phyloP scores from a whole-genome alignment of 1,140 invertebrate genomes.

The Monochamus saltuarius region DNA sequence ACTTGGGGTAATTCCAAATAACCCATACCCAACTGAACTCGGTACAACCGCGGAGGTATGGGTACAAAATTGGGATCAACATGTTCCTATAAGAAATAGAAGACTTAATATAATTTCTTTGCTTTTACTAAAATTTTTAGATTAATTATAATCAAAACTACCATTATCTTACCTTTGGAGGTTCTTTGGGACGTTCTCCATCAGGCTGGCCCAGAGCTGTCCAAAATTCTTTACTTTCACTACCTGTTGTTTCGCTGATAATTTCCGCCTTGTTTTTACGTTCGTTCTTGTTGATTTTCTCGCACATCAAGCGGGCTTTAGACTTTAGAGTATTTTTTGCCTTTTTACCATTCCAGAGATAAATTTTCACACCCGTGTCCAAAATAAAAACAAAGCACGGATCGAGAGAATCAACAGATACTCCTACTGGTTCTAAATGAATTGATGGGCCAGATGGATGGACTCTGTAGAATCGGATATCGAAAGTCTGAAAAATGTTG shows the following conservation, averaged over 20 bases:
- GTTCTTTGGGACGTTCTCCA: conserved; percentile 42
- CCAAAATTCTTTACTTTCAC: conserved; percentile 88
- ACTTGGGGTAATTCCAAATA: conserved; percentile 98
- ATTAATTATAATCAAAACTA: conserved; percentile 11
- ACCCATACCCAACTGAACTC: conserved; percentile 96
- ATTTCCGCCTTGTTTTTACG: conserved; percentile 94
- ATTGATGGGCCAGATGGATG: conserved; percentile 85
- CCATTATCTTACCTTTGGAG: conserved; percentile 32
- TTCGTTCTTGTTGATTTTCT: conserved; percentile 99
- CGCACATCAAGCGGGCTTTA: conserved; percentile 91
- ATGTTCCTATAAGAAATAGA: conserved; percentile 65
- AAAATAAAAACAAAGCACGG: conserved; percentile 89
- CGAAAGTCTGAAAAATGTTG: conserved; percentile 66
- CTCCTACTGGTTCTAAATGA: conserved; percentile 87
- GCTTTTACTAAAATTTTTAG: background rate
- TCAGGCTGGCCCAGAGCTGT: conserved; percentile 61
- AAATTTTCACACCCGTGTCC: conserved; percentile 85
- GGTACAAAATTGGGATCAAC: conserved; percentile 78
- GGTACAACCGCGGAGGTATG: conserved; percentile 81
- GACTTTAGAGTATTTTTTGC: conserved; percentile 94
- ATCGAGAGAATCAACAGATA: conserved; percentile 75
- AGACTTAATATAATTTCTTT: conserved; percentile 6
- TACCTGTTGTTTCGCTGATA: conserved; percentile 76
- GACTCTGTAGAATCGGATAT: conserved; percentile 84
- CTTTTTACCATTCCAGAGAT: conserved; percentile 89